phyloP scores from a whole-genome alignment of 2,888 invertebrate genomes.

The Salpingus planirostris region DNA sequence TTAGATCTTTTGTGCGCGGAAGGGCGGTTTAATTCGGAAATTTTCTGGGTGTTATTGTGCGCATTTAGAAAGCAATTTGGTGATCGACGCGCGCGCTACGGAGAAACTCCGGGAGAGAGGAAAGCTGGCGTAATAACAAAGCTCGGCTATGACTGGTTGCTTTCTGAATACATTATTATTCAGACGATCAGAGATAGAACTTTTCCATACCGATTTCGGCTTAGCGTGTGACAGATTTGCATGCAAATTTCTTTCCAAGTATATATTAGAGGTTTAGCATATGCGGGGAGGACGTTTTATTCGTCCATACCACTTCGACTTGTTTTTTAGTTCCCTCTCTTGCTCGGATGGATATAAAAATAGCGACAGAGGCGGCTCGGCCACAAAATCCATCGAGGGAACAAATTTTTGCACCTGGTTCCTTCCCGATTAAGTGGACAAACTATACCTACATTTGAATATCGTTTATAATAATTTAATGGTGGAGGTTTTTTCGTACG shows the following conservation, averaged over 20 bases:
- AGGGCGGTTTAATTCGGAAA: too few species aligned
- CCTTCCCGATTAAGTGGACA: too few species aligned
- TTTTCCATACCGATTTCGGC: conserved; percentile 38
- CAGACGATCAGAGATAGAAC: conserved; percentile 39
- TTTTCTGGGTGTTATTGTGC: too few species aligned
- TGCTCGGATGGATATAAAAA: too few species aligned
- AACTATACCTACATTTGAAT: too few species aligned
- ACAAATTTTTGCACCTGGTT: too few species aligned
- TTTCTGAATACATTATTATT: conserved; percentile 38
- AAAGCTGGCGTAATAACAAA: conserved; percentile 29
- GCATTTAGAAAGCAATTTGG: conserved; percentile 34
- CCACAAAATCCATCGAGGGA: too few species aligned
- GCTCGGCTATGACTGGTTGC: conserved; percentile 29
- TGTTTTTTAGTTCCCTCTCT: not conserved
- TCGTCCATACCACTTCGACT: conserved; percentile 19
- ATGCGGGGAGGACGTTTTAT: conserved; percentile 24
- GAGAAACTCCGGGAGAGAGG: too few species aligned
- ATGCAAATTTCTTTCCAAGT: conserved; percentile 40
- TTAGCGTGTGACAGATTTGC: conserved; percentile 40
- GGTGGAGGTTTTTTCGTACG: too few species aligned
- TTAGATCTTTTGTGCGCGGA: too few species aligned
- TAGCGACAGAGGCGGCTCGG: too few species aligned
- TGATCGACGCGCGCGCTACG: conserved; percentile 31
- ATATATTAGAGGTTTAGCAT: conserved; percentile 38
- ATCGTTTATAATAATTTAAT: too few species aligned